Conservation (phyloP, 2,113 vertebrate genomes). For the Anas platyrhynchos region DNA sequence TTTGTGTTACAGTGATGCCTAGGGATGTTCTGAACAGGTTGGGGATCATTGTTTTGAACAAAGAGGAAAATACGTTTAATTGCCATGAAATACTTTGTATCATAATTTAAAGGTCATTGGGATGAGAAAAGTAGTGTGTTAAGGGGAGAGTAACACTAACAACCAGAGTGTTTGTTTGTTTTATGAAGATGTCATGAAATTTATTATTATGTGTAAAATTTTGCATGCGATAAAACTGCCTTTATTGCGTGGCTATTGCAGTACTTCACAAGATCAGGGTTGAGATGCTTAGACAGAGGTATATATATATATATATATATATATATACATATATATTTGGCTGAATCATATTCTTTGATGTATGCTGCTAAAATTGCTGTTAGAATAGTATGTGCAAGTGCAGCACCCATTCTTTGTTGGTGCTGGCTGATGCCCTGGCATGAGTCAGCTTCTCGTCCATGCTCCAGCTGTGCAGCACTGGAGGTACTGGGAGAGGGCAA, state of each 20-base stretch:
- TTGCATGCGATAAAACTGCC: not conserved
- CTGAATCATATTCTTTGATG: not conserved
- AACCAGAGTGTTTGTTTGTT: not conserved
- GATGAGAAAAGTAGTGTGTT: not conserved
- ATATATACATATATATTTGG: not conserved
- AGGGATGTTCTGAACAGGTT: not conserved
- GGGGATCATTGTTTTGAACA: not conserved
- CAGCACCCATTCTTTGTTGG: not conserved
- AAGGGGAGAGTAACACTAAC: not conserved
- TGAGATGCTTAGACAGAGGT: not conserved
- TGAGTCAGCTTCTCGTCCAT: not conserved
- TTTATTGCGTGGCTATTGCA: accelerated
- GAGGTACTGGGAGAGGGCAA: not conserved
- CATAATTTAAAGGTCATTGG: not conserved
- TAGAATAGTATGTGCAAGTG: not conserved
- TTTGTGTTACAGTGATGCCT: not conserved
- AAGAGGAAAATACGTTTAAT: not conserved
- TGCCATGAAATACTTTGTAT: not conserved
- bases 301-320: too few species aligned
- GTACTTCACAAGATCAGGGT: not conserved
- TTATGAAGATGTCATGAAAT: not conserved
- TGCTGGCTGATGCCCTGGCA: not conserved
- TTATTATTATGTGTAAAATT: not conserved
- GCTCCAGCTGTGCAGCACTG: not conserved
- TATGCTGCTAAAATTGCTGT: not conserved